Percentiles rank a stretch among this genome's conserved stretches.
Conservation (phyloP, 1,140 invertebrate genomes). For the Pseudoatta argentina region DNA sequence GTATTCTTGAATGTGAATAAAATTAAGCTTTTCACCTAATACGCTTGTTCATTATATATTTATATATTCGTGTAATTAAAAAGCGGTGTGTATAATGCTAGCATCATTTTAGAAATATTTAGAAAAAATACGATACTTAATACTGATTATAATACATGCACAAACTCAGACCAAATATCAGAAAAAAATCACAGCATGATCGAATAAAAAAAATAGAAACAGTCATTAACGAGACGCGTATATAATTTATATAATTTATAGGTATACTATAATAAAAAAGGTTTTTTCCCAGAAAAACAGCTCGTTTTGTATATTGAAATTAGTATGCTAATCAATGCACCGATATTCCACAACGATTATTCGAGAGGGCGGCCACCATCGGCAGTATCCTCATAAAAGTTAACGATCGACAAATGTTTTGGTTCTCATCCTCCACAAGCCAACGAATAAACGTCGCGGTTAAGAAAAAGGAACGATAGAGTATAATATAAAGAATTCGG, state of each 20-base stretch:
- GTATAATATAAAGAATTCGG: not conserved
- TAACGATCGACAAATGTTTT: slow-evolving; percentile 29
- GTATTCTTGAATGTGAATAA: not conserved
- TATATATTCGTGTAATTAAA: too few species aligned
- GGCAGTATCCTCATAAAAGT: slow-evolving; percentile 8
- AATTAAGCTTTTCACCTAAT: not conserved
- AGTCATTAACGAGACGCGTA: not conserved
- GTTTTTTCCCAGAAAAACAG: not conserved
- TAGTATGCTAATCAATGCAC: not conserved
- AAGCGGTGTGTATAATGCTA: too few species aligned
- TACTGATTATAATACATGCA: not conserved
- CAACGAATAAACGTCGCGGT: not conserved
- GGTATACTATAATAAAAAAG: not conserved
- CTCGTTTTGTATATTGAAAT: slow-evolving; percentile 6
- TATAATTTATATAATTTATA: too few species aligned
- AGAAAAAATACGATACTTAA: too few species aligned
- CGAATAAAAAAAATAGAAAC: not conserved
- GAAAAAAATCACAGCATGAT: not conserved
- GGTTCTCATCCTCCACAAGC: not conserved
- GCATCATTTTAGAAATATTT: too few species aligned
- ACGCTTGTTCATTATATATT: too few species aligned
- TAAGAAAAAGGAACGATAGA: not conserved
- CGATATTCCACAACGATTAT: slow-evolving; percentile 14
- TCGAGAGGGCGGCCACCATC: not conserved
- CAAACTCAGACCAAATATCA: not conserved